phyloP scores from a whole-genome alignment of 2,113 vertebrate species.

The Corythornis cristatus region DNA sequence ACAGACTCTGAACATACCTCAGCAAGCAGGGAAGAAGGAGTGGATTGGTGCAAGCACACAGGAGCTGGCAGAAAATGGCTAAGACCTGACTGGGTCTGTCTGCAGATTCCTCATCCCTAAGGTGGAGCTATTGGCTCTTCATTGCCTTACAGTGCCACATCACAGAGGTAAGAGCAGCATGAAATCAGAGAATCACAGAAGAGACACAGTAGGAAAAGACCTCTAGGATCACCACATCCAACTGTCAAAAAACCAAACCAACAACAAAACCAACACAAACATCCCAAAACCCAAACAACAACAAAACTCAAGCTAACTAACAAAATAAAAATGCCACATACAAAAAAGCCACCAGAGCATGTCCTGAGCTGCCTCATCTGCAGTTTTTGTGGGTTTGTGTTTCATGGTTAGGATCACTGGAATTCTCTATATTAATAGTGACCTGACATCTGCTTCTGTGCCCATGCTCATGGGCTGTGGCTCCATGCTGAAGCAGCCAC shows the following conservation, averaged over 20 bases:
- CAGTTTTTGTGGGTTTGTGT: too few species aligned
- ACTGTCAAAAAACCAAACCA: too few species aligned
- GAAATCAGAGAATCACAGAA: too few species aligned
- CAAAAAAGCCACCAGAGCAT: too few species aligned
- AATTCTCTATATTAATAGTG: not conserved
- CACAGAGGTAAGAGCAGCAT: not conserved
- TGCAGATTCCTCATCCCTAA: not conserved
- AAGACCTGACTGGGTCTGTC: not conserved
- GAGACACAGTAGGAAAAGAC: too few species aligned
- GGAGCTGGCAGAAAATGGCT: not conserved
- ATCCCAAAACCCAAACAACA: too few species aligned
- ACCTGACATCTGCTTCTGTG: slow-evolving; percentile 20
- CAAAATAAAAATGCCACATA: too few species aligned
- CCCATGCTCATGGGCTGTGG: not conserved
- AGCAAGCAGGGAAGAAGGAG: not conserved
- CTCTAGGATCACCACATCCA: too few species aligned
- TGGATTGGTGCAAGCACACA: not conserved
- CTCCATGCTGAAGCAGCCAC: not conserved
- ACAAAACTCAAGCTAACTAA: too few species aligned
- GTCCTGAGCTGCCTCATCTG: too few species aligned
- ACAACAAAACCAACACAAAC: too few species aligned
- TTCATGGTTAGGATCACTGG: not conserved
- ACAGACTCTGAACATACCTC: not conserved
- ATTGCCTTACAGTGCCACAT: not conserved
- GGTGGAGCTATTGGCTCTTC: not conserved